Base-by-base conservation (phyloP, 2,113 vertebrate genomes). In the Excalfactoria chinensis region DNA sequence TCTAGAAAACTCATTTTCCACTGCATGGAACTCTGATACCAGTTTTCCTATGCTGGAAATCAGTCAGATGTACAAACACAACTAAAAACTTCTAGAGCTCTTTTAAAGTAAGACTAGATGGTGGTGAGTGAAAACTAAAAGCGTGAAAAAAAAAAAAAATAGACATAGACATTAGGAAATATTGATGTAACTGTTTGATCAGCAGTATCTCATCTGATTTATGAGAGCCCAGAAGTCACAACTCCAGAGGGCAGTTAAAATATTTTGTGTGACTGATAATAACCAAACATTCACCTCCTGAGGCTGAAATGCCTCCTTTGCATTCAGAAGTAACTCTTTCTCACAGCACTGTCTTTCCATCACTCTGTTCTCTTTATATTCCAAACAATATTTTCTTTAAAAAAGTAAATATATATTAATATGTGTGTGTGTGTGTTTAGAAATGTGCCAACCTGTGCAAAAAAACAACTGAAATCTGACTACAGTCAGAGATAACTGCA, bases 261-360 rank as follows among this genome's bases (percentile, higher is more conserved):
- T 89, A 91, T 77, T 93, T 93, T 80, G 85, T 89, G 46, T 93
- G 89, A 87, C 77, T 88, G 91, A 92, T 88, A 85, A 95, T 85
- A 87, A 94, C 89, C 71, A 91, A 46, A 64, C 18, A 28, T 51
- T 93, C 89, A 64, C 64, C 51, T 92, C 87, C 86, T 8, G 56
- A 83, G 82, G 84, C 51, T 73, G 56, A 89, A 92, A 68, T 37
- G 35, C 60, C 56, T 94, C 56, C 69, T 92, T 70, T 96, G 64
- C 89, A 94, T 95, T 95, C 46, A 87, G 63, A 91, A 82, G 8
- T 35, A 30, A 62, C 59, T 85, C 56, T 86, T 84, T 60, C 58
- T 32, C 18, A 72, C 5, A 44, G 17, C 0, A 1, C 2, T 66
- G 44, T 79, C 12, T 40, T 87, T 77, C 85, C 43, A 76, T 26